A percentile compares a stretch with the other conserved stretches of the same genome.
Conservation (phyloP, 2,888 invertebrate species). For the Pachycephus smyrnensis region DNA sequence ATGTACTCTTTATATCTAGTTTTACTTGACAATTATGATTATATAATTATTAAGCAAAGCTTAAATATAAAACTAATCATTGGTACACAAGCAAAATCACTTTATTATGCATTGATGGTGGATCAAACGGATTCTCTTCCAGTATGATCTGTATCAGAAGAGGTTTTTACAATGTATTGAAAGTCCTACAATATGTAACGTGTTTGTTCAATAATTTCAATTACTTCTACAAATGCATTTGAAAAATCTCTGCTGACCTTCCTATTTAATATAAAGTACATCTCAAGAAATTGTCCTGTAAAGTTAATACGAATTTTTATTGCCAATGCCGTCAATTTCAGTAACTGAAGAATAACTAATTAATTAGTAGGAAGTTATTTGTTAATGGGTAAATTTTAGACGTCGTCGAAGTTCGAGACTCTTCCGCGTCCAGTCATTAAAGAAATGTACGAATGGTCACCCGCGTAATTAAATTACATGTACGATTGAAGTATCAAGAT, state of each 20-base stretch:
- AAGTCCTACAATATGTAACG: background rate
- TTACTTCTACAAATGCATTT: background rate
- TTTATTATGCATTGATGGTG: too few relatives aligned
- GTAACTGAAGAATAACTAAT: too few relatives aligned
- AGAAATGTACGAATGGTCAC: background rate
- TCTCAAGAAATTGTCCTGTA: background rate
- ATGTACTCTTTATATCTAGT: background rate
- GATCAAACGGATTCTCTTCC: too few relatives aligned
- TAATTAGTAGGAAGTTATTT: too few relatives aligned
- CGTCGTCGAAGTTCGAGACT: background rate
- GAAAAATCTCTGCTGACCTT: background rate
- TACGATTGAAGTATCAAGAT: slow-evolving; percentile 46
- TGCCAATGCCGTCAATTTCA: too few relatives aligned
- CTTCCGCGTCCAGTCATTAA: background rate
- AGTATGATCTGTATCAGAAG: too few relatives aligned
- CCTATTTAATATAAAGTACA: background rate
- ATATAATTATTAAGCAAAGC: too few relatives aligned
- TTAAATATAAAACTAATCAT: too few relatives aligned
- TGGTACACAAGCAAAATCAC: too few relatives aligned
- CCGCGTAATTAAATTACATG: slow-evolving; percentile 17
- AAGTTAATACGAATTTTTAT: background rate
- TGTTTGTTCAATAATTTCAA: background rate
- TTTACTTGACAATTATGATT: background rate
- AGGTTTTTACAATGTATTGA: too few relatives aligned
- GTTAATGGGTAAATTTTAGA: too few relatives aligned